Base-by-base conservation (phyloP, 1,140 invertebrate species). In the Megathymus violae region DNA sequence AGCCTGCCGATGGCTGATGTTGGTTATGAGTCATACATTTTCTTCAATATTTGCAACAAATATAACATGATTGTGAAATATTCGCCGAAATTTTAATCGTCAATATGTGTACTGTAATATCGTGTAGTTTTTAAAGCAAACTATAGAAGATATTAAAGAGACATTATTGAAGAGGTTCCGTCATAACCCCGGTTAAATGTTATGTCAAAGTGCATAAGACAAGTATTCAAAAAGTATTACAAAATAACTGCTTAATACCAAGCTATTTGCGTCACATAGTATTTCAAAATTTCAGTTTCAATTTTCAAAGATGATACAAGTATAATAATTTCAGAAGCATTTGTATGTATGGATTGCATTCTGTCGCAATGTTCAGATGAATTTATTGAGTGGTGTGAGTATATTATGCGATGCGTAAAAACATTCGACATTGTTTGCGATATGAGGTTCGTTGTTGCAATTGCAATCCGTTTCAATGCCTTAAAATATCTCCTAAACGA, bases 221-320 rank as follows among this genome's bases (percentile, higher is more conserved):
- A 5, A 15, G 6, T 4, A 1, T 13, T 52, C 50, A 40, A 34
- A 17, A 19, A 22, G 22, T 17, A 6, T 50, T 15, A 34, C 9
- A 27, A 48, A 48, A 9, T 62, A 46, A 27, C 14, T 14, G 41
- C 10, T 25, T 31, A 27, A 38, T 46, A 43, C 62, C 56, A 68
- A 63, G 44, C 38, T 11, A 54, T 54, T 43, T 19, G 38, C 51
- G 3, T 10, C 17, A 15, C 54, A 63, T 65, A 46, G 16, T 56
- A 60, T 22, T 52, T 19, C 51, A 62, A 62, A 46, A 62, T 31
- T 25, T 62, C 58, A 16, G 44, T 46, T 66, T 70, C 62, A 40
- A 54, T 50, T 66, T 69, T 62, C 46, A 47, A 69, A 59, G 62
- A 69, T 48, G 67, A 65, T 59, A 34, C 62, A 38, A 38, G 34